Evolutionary conservation across 1,140 invertebrate genomes (phyloP), one percentile per base, ranked within the genome.

Genomic region (Hylaeus anthracinus): DNA sequence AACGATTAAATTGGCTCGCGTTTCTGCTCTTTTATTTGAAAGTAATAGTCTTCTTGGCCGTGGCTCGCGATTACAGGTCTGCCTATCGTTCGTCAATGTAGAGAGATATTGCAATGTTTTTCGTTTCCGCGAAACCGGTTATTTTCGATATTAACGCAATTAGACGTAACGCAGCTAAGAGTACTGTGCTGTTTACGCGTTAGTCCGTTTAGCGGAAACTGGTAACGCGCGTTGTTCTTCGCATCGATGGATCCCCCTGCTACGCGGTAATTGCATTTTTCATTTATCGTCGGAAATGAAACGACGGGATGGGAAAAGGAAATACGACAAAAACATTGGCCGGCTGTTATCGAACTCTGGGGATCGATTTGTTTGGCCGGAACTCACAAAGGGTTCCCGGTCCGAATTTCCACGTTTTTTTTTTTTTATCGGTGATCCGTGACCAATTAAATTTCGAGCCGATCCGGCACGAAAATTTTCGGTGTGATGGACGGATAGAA

Each of bases 101-200:
- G n/a, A 3, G 26, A 26, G 0, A 48, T 61, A 37, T 63, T 5
- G 56, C 15, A 12, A 26, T 5, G 15, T 14, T 43, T 51, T 48
- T 39, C 65, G 48, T 39, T 39, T 5, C 39, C 3, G 48, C 3
- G 45, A 53, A 63, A 26, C 65, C 75, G 43, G 48, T n/a, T 78
- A 14, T 61, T 72, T 78, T 8, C 45, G 10, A 72, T 12, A 64
- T 61, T 53, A 72, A 78, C 58, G 56, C 71, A 78, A 71, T 78
- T 78, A 53, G 2, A 78, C 75, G 75, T 53, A 70, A 78, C 75
- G 67, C 71, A 78, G 66, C 67, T 48, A 26, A 45, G 67, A 41
- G 56, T 45, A 51, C 56, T 45, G 5, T 65, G 37, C 5, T 60
- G 12, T 15, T 15, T 15, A 45, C 15, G 61, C 37, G 64, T 74